Percentiles rank a stretch among this genome's conserved stretches.
These are phyloP conservation scores for Melierax canorus DNA, from an alignment of 2,113 vertebrate species.

Conservation along the genomic window DNA sequence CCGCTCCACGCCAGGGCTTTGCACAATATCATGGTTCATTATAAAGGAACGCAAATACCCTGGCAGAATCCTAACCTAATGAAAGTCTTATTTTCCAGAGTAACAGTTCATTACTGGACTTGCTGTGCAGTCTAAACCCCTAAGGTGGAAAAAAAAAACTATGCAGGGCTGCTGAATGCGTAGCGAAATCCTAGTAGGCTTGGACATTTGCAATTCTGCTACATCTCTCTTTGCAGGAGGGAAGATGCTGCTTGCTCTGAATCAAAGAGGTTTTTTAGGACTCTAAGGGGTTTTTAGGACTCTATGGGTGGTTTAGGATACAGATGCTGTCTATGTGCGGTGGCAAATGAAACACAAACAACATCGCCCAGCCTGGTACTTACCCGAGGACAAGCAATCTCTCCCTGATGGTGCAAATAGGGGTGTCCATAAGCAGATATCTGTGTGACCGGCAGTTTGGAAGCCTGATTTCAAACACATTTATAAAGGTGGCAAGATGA, in stretches of 20 bases:
- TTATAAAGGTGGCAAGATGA: fast-evolving
- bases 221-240: neutral
- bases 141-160: neutral
- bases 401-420: neutral
- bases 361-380: neutral
- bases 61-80: slow-evolving; percentile 65
- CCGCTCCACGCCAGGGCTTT: neutral
- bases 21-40: slow-evolving; percentile 40
- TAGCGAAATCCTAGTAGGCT: neutral
- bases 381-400: fast-evolving
- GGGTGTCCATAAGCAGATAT: fast-evolving
- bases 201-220: neutral
- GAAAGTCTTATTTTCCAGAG: slow-evolving; percentile 61
- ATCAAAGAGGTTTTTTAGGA: neutral
- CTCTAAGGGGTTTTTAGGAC: neutral
- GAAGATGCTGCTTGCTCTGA: neutral
- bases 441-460: neutral
- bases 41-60: slow-evolving; percentile 9
- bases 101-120: slow-evolving; percentile 66
- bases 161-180: neutral
- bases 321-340: fast-evolving
- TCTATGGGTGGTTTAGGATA: neutral
- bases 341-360: neutral
- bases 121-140: slow-evolving; percentile 28
- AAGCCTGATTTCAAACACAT: neutral